Evolutionary conservation across 2,888 invertebrate genomes (phyloP), one percentile per base, ranked within the genome.

Genomic region (Rotaria socialis): DNA sequence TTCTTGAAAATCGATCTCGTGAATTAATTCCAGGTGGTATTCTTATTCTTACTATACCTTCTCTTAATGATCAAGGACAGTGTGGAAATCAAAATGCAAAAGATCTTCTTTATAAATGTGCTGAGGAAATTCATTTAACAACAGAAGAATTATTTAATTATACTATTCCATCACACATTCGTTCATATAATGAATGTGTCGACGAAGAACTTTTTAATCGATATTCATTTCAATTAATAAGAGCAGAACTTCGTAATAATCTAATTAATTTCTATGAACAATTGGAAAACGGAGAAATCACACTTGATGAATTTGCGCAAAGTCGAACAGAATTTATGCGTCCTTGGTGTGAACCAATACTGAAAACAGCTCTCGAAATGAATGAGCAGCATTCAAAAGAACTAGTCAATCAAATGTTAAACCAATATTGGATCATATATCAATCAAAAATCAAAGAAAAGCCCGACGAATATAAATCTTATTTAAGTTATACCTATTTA

Each of bases 171-270:
- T 16, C 47, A 3, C 47, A 80, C n/a, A 24, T 47, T 47, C 80
- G 80, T 24, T 47, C 80, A 47, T 47, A 47, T 80, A 10, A 8
- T 47, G 80, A 80, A 80, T 80, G 80, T 80, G 4, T 43, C 11
- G 80, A 80, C 47, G 14, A 22, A n/a, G 5, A 80, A n/a, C 11
- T 47, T 14, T 47, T 80, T n/a, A 11, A 22, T 24, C 43, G n/a
- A 47, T 80, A n/a, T 80, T 80, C 80, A 47, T 80, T 47, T n/a
- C 2, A 80, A 80, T 47, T 80, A 14, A 47, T 80, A n/a, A 24
- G 47, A 41, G 47, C 80, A 14, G 10, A 43, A 4, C 14, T 47
- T 24, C 22, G 2, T 8, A 4, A 3, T 11, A 19, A 24, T 47
- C 1, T 19, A 41, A 24, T n/a, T 3, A 2, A 43, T 11, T 80